Percentiles rank a stretch among this genome's conserved stretches.
Evolutionary conservation across 2,113 vertebrate genomes (phyloP).

Genomic region (Anseranas semipalmata): DNA sequence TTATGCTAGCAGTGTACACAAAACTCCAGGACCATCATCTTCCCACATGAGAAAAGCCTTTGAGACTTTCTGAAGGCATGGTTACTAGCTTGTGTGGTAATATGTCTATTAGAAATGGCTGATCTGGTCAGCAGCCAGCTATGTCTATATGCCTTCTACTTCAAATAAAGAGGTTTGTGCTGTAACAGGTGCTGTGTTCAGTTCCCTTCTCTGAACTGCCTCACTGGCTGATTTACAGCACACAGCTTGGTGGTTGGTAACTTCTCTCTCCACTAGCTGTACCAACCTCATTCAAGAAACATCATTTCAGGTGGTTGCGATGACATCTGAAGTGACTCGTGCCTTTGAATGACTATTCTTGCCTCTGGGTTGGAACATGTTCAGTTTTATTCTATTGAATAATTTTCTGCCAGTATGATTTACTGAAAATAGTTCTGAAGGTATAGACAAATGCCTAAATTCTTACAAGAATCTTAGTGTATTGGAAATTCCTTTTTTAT

Average conservation of each 20-base stretch:
- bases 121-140: not conserved
- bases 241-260: not conserved
- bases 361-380: not conserved
- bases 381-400: not conserved
- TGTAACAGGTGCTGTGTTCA: not conserved
- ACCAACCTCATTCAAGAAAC: not conserved
- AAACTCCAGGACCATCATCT: not conserved
- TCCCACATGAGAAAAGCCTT: not conserved
- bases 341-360: not conserved
- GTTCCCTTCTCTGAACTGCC: not conserved
- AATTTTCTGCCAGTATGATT: not conserved
- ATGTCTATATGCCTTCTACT: not conserved
- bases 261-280: not conserved
- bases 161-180: not conserved
- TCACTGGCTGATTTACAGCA: not conserved
- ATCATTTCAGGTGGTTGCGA: not conserved
- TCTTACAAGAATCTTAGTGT: not conserved
- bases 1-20: not conserved
- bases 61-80: not conserved
- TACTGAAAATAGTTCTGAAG: not conserved
- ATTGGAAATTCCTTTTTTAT: not conserved
- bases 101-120: not conserved
- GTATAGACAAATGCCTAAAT: not conserved
- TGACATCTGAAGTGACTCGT: not conserved
- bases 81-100: not conserved